phyloP scores from a whole-genome alignment of 2,797 vertebrate species.

The Melanotaenia boesemani region DNA sequence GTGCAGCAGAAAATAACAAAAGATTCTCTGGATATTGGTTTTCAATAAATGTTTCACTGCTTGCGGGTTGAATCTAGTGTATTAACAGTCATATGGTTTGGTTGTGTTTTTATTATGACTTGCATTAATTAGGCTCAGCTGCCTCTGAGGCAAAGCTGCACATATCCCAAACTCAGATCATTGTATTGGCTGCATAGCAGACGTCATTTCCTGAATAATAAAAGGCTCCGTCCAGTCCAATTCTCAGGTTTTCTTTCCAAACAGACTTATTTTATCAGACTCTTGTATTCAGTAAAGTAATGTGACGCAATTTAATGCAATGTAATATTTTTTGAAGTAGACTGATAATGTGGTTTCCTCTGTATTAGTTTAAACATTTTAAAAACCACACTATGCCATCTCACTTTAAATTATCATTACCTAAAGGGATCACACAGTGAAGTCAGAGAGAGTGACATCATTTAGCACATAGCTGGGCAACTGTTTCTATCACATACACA shows the following conservation, averaged over 20 bases:
- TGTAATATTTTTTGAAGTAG: background rate
- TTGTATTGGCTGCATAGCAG: slow-evolving; percentile 8
- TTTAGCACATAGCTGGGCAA: no score
- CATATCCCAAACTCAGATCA: slow-evolving; percentile 27
- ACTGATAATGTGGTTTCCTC: background rate
- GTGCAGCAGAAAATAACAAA: background rate
- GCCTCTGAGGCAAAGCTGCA: slow-evolving; percentile 21
- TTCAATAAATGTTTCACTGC: background rate
- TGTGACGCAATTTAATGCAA: background rate
- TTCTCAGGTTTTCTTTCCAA: background rate
- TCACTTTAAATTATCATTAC: background rate
- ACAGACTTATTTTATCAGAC: no score
- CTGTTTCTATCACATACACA: background rate
- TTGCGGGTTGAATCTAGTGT: background rate
- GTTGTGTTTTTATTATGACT: background rate
- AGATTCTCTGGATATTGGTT: background rate
- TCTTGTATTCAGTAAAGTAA: no score
- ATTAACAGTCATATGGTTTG: background rate
- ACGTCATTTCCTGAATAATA: slow-evolving; percentile 19
- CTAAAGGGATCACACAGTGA: background rate
- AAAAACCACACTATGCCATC: background rate
- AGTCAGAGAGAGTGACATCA: no score
- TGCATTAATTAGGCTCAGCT: slow-evolving; percentile 8
- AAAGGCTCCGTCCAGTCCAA: slow-evolving; percentile 1
- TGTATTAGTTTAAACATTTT: background rate